Conservation (phyloP, 2,113 vertebrate genomes). For the Petrocephalus microphthalmus region DNA sequence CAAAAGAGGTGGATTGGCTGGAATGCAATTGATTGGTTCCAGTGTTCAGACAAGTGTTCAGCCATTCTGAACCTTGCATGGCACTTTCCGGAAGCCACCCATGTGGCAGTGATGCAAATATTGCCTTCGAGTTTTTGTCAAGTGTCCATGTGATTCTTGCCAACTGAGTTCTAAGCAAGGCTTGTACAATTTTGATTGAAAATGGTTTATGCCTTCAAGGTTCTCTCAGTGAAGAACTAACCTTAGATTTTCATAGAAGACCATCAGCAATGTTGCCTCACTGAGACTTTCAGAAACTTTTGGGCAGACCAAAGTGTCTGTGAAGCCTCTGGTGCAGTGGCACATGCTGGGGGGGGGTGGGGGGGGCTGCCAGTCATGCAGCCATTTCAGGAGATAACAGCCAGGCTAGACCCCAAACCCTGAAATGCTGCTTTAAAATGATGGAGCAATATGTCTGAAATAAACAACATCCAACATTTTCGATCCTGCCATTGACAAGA, state of each 20-base stretch:
- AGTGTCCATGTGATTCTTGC: background rate
- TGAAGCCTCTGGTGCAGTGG: background rate
- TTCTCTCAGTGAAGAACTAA: background rate
- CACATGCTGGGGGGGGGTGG: background rate
- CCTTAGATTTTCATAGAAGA: background rate
- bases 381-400: background rate
- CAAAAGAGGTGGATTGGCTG: background rate
- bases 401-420: background rate
- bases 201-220: background rate
- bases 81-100: background rate
- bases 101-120: too few species aligned
- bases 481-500: background rate
- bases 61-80: background rate
- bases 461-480: background rate
- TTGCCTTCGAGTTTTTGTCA: background rate
- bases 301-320: background rate
- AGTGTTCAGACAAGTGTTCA: background rate
- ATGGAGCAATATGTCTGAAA: background rate
- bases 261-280: background rate
- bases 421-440: background rate
- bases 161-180: too few species aligned
- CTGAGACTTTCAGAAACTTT: background rate
- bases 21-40: background rate
- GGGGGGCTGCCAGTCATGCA: background rate
- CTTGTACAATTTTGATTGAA: background rate